Base-by-base conservation (phyloP, 2,888 invertebrate species). In the Serrognathus titanus region DNA sequence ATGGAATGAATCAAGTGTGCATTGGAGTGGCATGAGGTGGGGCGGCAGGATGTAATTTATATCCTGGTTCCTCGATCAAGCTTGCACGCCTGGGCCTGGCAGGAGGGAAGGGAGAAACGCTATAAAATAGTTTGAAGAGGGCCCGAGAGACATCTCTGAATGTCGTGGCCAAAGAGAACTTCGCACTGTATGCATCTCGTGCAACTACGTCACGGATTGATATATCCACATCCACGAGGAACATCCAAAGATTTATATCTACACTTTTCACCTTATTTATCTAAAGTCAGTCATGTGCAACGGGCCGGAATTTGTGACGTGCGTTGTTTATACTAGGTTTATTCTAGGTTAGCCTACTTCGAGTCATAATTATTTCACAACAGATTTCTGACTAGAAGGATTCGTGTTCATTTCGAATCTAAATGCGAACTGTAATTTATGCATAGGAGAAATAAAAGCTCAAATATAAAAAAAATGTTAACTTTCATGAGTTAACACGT, bases 101-200 rank as follows among this genome's bases (percentile, higher is more conserved):
- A 57, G 65, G 61, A 60, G 61, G 57, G 63, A 65, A 65, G 60
- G 63, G 57, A 59, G 60, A 50, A 55, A 38, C 38, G 45, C 72
- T 70, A 72, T 76, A 76, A 76, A 76, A 75, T 75, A 76, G 75
- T 71, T 73, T 73, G 75, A 75, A 76, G 74, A 74, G 74, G 73
- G 72, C 76, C 71, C 75, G 64, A 62, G 76, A 73, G 76, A 74
- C 72, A 68, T 70, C 69, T 70, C 71, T 69, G 72, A 71, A 71
- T 70, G 69, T 68, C 67, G 69, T 69, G 65, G 67, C 69, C 66
- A 63, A 61, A 60, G 64, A 59, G 55, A 59, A 58, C 51, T 62
- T 62, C 59, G 53, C 69, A 68, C 68, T 69, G 70, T 68, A 69
- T 71, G 69, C 70, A 68, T 62, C 65, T 65, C 59, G 57, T 66